Conservation (phyloP, 1,140 invertebrate species). For the Philaenus spumarius region DNA sequence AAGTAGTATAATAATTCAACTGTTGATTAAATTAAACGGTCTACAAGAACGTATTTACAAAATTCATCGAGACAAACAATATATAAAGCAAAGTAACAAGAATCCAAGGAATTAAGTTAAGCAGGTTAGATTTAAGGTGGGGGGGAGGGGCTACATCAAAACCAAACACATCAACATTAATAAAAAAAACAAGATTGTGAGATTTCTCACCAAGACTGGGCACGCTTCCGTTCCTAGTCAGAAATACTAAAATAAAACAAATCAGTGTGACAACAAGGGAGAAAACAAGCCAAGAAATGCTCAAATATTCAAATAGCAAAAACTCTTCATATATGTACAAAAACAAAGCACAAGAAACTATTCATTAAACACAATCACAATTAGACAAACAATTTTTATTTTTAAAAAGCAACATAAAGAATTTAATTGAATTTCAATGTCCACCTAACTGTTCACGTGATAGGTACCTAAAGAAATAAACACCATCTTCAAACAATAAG, state of each 20-base stretch:
- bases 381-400: neutral
- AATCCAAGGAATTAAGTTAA: too few relatives aligned
- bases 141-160: neutral
- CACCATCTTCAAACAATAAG: too few relatives aligned
- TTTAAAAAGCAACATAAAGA: too few relatives aligned
- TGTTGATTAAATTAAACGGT: too few relatives aligned
- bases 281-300: neutral
- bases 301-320: neutral
- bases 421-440: too few relatives aligned
- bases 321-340: conserved; percentile 11
- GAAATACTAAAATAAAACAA: conserved; percentile 55
- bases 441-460: too few relatives aligned
- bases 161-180: conserved; percentile 28
- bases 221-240: conserved; percentile 65
- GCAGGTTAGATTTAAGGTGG: neutral
- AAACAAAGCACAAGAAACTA: conserved; percentile 3
- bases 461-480: too few relatives aligned
- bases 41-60: too few relatives aligned
- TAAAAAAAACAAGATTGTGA: conserved; percentile 41
- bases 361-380: neutral
- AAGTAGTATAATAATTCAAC: too few relatives aligned
- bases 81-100: conserved; percentile 6
- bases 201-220: conserved; percentile 63
- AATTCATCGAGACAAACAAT: too few relatives aligned
- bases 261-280: conserved; percentile 14